phyloP scores from a whole-genome alignment of 2,797 vertebrate species.

The Dermochelys coriacea region DNA sequence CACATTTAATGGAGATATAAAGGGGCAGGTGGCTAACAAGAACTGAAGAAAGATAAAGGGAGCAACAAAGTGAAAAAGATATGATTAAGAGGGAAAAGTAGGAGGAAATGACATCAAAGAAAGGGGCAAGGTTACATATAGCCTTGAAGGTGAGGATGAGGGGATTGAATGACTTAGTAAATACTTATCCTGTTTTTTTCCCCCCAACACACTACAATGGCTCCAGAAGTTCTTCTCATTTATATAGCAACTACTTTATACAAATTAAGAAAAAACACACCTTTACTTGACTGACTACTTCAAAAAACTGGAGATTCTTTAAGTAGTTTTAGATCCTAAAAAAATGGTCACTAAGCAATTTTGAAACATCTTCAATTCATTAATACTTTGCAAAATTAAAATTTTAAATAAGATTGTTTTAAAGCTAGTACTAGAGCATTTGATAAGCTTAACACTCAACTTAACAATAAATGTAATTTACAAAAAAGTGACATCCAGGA shows the following conservation, averaged over 20 bases:
- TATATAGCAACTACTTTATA: neutral
- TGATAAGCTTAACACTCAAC: neutral
- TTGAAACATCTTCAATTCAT: neutral
- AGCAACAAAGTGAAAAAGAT: neutral
- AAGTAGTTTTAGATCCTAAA: neutral
- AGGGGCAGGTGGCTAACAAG: neutral
- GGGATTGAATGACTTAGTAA: neutral
- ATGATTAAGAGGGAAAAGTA: neutral
- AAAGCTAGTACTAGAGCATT: neutral
- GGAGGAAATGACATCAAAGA: neutral
- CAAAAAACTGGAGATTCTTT: neutral
- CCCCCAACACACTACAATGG: neutral
- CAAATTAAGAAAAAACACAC: neutral
- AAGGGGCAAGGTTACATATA: neutral
- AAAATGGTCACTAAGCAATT: neutral
- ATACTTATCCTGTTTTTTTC: neutral
- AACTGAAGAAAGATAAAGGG: neutral
- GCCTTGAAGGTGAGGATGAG: neutral
- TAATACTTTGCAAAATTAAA: neutral
- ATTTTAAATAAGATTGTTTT: neutral
- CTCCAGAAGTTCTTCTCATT: neutral
- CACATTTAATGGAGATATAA: neutral
- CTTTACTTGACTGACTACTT: neutral
- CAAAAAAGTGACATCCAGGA: neutral
- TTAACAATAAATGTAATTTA: neutral